Percentiles rank a stretch among this genome's conserved stretches.
phyloP scores from a whole-genome alignment of 2,113 vertebrate species.

The Alethe castanea region DNA sequence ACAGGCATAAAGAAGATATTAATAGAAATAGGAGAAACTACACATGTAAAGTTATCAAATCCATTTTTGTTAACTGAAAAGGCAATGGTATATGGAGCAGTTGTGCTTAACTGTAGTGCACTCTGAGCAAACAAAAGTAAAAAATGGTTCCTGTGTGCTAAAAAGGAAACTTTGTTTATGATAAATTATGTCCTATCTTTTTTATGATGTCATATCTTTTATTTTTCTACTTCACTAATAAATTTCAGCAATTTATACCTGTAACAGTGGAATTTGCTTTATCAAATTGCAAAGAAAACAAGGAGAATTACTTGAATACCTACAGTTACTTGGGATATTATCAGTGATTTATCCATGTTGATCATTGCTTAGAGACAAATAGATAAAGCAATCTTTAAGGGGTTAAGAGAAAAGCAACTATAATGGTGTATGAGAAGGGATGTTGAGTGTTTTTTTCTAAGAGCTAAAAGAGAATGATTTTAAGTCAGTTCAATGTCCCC shows the following conservation, averaged over 20 bases:
- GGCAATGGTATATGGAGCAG: neutral
- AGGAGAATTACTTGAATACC: neutral
- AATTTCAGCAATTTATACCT: neutral
- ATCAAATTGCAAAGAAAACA: neutral
- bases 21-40: neutral
- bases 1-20: neutral
- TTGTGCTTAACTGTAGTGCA: neutral
- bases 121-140: neutral
- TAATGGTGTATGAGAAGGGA: neutral
- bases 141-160: neutral
- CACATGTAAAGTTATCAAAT: neutral
- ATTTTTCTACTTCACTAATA: neutral
- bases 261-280: neutral
- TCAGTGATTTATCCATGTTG: neutral
- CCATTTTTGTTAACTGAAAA: neutral
- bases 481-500: neutral
- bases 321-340: neutral
- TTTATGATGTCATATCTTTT: neutral
- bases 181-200: neutral
- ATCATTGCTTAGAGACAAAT: neutral
- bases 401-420: neutral
- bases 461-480: neutral
- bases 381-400: neutral
- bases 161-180: neutral
- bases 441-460: neutral